Base-by-base conservation (phyloP, 2,888 invertebrate species). In the Himalopsyche kuldschensis region DNA sequence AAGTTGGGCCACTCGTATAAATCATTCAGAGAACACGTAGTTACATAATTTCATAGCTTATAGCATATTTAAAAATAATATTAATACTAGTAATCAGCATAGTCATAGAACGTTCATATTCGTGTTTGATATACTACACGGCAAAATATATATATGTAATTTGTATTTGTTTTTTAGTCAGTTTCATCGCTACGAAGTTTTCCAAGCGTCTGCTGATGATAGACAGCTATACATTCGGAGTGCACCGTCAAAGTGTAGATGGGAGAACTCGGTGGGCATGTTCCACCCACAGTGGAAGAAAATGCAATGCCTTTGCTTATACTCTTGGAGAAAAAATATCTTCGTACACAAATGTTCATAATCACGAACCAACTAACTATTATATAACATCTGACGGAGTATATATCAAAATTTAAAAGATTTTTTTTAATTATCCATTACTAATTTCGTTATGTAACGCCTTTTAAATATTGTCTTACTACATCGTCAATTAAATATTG, bases 221-320 rank as follows among this genome's bases (percentile, higher is more conserved):
- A 2, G n/a, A 48, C 48, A 6, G 2, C 48, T 48, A 48, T 6
- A 48, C 48, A 0, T 48, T 48, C 17, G 3, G 48, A 3, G 48
- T 48, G 2, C 48, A 48, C n/a, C 6, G 4, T 17, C 3, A n/a
- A 4, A 48, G 5, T n/a, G 3, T n/a, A n/a, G n/a, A 48, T 0
- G 48, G 48, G 1, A 3, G n/a, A 48, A 48, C 69, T 15, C 63
- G 82, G n/a, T 82, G 82, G 82, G 35, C 78, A 3, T 82, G 82
- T 30, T 82, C 82, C n/a, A 82, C 82, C 2, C 79, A 82, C 31
- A 82, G 75, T 30, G 63, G 79, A 6, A 75, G 31, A 75, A 79
- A 79, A 35, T 82, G 82, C 20, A 82, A 79, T n/a, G 82, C 82
- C 0, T 32, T 30, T 2, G 35, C 75, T 46, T 78, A 75, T 48